Percentiles rank a stretch among this genome's conserved stretches.
phyloP scores from a whole-genome alignment of 1,140 invertebrate genomes.

The Ericerus pela region DNA sequence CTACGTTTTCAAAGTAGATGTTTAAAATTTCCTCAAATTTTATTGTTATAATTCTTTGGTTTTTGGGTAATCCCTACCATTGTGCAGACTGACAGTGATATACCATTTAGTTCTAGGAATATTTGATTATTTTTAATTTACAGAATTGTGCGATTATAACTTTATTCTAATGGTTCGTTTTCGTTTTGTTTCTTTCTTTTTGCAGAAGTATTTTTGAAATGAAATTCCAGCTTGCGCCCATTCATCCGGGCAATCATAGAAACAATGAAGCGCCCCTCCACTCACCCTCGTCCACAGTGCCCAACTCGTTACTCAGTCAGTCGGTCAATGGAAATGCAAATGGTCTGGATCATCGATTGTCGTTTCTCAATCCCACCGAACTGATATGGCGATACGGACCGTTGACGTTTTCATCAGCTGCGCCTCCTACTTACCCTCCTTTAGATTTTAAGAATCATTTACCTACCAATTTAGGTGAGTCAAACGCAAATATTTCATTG shows the following conservation, averaged over 20 bases:
- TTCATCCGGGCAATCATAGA: background rate
- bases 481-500: no score
- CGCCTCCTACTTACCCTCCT: constrained; percentile 40
- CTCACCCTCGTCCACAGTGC: background rate
- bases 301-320: background rate
- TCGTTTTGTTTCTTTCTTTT: background rate
- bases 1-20: no score
- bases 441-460: constrained; percentile 75
- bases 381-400: constrained; percentile 9
- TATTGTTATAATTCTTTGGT: no score
- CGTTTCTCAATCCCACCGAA: constrained; percentile 4
- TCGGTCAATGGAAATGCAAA: background rate
- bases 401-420: constrained; percentile 3
- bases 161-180: no score
- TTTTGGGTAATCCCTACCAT: no score
- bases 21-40: no score
- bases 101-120: no score
- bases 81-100: no score
- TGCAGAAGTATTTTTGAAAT: constrained; percentile 1
- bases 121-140: no score
- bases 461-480: constrained; percentile 49
- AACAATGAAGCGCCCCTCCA: constrained; percentile 4
- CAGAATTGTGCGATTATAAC: no score
- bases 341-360: background rate
- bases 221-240: background rate